Evolutionary conservation across 2,888 invertebrate genomes (phyloP), one percentile per base, ranked within the genome.

Genomic region (Bhutanitis thaidina): DNA sequence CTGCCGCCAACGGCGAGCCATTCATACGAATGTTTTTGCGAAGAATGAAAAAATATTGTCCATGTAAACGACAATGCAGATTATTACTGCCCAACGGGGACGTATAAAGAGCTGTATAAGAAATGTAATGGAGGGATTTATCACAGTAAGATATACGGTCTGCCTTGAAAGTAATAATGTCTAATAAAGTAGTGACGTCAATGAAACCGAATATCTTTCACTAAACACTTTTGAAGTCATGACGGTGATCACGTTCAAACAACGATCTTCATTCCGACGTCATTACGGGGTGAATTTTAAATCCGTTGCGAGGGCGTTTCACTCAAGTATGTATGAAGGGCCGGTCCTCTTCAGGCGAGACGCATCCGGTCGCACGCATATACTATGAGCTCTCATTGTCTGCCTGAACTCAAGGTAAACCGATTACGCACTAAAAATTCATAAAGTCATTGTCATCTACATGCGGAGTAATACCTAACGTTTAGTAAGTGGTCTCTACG

Each of bases 261-360:
- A 78, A 66, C 64, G 61, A 55, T 69, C 67, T 77, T 81, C 76
- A 78, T 82, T 80, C 69, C 62, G 57, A 54, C 69, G 64, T 79
- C 75, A 76, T 83, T 79, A 79, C 61, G 69, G 80, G 80, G 79
- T 84, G 82, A 84, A 85, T 86, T 84, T 85, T 80, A 83, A 85
- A 85, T 83, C 74, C 50, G 52, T 59, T 61, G 72, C 65, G 71
- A 72, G 75, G 78, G 74, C 67, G 73, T 74, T 60, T 67, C 74
- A 77, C 80, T 84, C 76, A 83, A 82, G 76, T 83, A 86, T 85
- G 85, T 83, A 87, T 84, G 80, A 86, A 80, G 80, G 77, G 76
- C 72, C 70, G 58, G 72, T 68, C 58, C 74, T 62, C 65, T 73
- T 61, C 59, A 62, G 64, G 67, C 69, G 72, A 71, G 64, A 71